These are phyloP conservation scores for Hypanus sabinus DNA, from an alignment of 2,113 vertebrate species.

Conservation along the genomic window DNA sequence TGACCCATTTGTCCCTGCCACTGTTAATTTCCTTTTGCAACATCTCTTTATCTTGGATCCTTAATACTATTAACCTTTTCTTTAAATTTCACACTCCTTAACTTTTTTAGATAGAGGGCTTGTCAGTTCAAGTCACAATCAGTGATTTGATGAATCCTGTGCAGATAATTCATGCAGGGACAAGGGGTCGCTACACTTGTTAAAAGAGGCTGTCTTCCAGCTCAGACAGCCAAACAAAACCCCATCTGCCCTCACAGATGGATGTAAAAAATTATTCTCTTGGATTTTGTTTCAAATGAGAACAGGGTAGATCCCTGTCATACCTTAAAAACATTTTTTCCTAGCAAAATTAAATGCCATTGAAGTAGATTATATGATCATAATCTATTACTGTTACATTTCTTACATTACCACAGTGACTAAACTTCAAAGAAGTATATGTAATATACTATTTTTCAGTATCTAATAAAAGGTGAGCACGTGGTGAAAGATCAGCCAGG, in stretches of 20 bases:
- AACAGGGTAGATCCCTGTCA: background rate
- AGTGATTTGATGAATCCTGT: background rate
- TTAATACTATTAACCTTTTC: background rate
- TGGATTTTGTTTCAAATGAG: background rate
- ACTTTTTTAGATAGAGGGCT: background rate
- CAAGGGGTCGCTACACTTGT: background rate
- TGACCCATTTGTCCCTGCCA: background rate
- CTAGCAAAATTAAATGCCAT: background rate
- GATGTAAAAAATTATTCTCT: background rate
- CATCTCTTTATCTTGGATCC: background rate
- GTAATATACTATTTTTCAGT: no score
- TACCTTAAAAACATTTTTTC: background rate
- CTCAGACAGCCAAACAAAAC: background rate
- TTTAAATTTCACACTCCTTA: background rate
- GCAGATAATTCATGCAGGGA: no score
- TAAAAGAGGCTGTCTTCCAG: background rate
- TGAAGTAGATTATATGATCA: background rate
- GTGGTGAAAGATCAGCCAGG: no score
- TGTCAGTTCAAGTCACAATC: background rate
- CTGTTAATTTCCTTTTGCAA: background rate
- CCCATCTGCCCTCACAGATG: background rate
- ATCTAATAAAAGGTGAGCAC: no score
- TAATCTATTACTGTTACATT: background rate
- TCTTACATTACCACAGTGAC: background rate
- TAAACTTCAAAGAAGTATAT: background rate